A percentile compares a stretch with the other conserved stretches of the same genome.
Evolutionary conservation across 2,888 invertebrate genomes (phyloP).

Genomic region (Cephus pygmeus): DNA sequence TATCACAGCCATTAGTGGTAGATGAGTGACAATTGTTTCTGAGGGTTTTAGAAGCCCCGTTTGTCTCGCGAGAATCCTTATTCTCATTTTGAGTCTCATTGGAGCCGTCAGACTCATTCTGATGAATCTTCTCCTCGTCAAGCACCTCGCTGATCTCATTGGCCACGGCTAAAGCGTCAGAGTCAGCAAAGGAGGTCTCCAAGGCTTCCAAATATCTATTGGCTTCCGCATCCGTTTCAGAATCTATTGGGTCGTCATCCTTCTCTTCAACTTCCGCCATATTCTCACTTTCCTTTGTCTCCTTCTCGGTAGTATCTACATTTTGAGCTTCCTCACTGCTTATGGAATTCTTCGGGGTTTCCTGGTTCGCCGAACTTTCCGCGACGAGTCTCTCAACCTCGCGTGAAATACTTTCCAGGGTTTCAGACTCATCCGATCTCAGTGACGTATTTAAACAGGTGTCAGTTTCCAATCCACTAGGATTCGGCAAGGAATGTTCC

Average conservation of each 20-base stretch:
- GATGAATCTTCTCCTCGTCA: slow-evolving; percentile 2
- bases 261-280: slow-evolving; percentile 3
- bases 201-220: slow-evolving; percentile 14
- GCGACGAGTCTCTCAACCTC: slow-evolving; percentile 56
- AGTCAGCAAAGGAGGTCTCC: slow-evolving; percentile 18
- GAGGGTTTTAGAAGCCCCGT: background rate
- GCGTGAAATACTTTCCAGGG: slow-evolving; percentile 56
- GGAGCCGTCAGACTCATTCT: slow-evolving; percentile 7
- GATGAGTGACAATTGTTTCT: background rate
- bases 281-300: slow-evolving; percentile 7
- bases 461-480: background rate
- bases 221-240: slow-evolving; percentile 12
- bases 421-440: slow-evolving; percentile 48
- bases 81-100: slow-evolving; percentile 13
- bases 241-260: slow-evolving; percentile 1
- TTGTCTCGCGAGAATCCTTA: slow-evolving; percentile 6
- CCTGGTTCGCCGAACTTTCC: slow-evolving; percentile 23
- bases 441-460: slow-evolving; percentile 5
- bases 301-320: background rate
- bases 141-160: slow-evolving; percentile 15
- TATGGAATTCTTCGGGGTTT: background rate
- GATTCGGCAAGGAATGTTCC: background rate
- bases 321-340: background rate
- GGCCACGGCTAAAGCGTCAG: slow-evolving; percentile 12
- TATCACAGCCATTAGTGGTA: slow-evolving; percentile 29